These are phyloP conservation scores for Bombus difficillimus DNA, from an alignment of 1,140 invertebrate genomes.

Conservation along the genomic window DNA sequence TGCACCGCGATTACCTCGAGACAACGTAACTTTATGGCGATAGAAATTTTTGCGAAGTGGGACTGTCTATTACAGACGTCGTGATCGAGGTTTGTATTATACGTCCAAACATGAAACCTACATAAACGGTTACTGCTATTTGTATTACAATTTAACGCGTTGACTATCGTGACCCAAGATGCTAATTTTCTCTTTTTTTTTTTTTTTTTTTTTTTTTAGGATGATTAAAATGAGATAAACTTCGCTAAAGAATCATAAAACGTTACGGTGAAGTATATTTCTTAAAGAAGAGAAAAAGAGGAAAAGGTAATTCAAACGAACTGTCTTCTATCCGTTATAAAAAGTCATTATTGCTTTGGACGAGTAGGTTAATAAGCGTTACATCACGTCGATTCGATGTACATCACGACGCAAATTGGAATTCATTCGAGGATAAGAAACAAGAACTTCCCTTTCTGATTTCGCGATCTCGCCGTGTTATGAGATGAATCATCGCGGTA, in stretches of 20 bases:
- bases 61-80: conserved; percentile 15
- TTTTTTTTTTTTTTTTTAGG: too few species aligned
- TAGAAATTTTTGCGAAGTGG: conserved; percentile 48
- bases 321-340: too few species aligned
- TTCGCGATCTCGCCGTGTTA: neutral
- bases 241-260: too few species aligned
- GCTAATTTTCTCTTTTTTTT: too few species aligned
- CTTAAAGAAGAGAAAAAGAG: too few species aligned
- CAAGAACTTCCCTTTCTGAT: neutral
- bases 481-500: conserved; percentile 41
- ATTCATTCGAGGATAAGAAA: neutral
- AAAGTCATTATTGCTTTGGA: neutral
- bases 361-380: neutral
- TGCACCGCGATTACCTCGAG: conserved; percentile 33
- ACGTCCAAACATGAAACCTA: neutral
- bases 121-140: neutral
- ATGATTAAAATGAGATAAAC: too few species aligned
- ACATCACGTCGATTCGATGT: neutral
- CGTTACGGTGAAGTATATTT: too few species aligned
- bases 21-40: conserved; percentile 36
- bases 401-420: neutral
- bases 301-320: too few species aligned
- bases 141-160: neutral
- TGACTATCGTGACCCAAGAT: too few species aligned
- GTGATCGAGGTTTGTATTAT: conserved; percentile 9